Base-by-base conservation (phyloP, 1,140 invertebrate genomes). In the Lanistes nyassanus region DNA sequence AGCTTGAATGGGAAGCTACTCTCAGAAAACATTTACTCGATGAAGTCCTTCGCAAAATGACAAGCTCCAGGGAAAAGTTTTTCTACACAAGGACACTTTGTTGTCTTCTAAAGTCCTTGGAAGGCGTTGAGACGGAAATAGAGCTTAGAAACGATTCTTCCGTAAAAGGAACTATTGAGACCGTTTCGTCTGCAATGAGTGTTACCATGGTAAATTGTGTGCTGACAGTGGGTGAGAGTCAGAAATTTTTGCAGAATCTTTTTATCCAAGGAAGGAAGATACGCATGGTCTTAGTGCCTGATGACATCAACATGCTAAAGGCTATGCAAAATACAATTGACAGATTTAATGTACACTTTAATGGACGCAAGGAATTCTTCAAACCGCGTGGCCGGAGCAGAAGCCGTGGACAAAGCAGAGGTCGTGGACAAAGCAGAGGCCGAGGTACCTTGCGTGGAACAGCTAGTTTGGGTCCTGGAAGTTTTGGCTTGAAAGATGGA, bases 181-280 rank as follows among this genome's bases (percentile, higher is more conserved):
- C 90, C 62, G 90, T 93, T 11, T 93, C 93, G 87, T 92, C 91
- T 91, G 93, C 84, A 81, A 94, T 94, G 93, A 93, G 93, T 82
- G 84, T 93, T 53, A 87, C 90, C 23, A 91, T 94, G 89, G 86
- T 80, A 62, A 89, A 93, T 83, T 92, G 91, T 64, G 85, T 92
- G n/a, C 92, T 91, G 79, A 92, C 90, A 75, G 90, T 92, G 84
- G 87, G 90, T 16, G 92, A 91, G 26, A 87, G 91, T 47, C 83
- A 83, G 26, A 88, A 86, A 55, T 82, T 84, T 21, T 91, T 89
- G 79, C 88, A 91, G 11, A 85, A 88, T 65, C 91, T 93, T 77
- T 93, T 92, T 86, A 84, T 94, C 21, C 92, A 92, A 62, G 91
- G 90, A 16, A 85, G 92, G 73, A 93, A 93, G 75, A 91, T 94